Conservation (phyloP, 2,113 vertebrate species). For the Channa argus region DNA sequence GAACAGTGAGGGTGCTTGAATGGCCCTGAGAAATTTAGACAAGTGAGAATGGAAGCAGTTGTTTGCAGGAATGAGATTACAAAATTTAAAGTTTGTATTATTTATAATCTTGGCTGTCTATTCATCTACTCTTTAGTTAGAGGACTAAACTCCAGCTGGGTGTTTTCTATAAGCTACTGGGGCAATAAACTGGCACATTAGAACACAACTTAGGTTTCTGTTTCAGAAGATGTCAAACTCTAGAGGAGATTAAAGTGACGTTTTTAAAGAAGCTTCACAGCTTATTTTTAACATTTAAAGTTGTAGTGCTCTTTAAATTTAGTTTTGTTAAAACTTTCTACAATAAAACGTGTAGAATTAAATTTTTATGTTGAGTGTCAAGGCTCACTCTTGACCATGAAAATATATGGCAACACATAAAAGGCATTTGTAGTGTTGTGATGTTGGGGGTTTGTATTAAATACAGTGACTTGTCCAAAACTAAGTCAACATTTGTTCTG, state of each 20-base stretch:
- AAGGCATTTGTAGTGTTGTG: no score
- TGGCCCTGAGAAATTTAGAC: neutral
- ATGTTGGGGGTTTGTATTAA: no score
- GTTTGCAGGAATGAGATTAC: neutral
- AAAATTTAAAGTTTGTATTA: conserved; percentile 5
- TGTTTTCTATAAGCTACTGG: neutral
- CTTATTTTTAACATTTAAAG: neutral
- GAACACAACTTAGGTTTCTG: neutral
- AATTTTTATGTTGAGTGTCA: neutral
- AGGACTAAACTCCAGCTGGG: neutral
- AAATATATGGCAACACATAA: no score
- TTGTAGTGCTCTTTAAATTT: neutral
- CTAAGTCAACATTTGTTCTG: no score
- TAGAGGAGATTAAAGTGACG: neutral
- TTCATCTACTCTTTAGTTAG: neutral
- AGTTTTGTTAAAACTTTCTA: neutral
- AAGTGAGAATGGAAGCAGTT: neutral
- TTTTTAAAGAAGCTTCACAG: neutral
- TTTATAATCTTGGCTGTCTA: conserved; percentile 18
- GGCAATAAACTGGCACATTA: neutral
- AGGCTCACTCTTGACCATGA: no score
- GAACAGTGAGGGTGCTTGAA: conserved; percentile 1
- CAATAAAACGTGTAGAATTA: neutral
- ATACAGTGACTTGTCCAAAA: no score
- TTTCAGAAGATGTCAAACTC: conserved; percentile 1